Evolutionary conservation across 2,797 vertebrate species (phyloP).

Genomic region (Tauraco hartlaubi): DNA sequence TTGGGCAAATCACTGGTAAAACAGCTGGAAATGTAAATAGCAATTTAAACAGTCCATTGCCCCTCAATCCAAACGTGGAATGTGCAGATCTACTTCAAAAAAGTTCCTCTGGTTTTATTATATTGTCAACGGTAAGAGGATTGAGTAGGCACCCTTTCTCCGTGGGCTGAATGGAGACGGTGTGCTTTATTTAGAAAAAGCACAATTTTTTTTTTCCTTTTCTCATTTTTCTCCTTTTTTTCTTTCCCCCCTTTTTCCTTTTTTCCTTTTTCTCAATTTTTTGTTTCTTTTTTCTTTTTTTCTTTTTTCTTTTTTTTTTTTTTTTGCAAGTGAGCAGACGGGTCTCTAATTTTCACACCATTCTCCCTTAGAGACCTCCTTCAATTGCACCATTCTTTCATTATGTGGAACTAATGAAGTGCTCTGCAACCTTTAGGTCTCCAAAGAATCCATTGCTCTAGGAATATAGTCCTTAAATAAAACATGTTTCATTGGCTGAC

Average conservation of each 20-base stretch:
- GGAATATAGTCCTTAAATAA: constrained; percentile 80
- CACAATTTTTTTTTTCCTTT: constrained; percentile 19
- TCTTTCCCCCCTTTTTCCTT: background rate
- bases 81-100: constrained; percentile 75
- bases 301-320: background rate
- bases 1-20: constrained; percentile 85
- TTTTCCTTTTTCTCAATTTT: background rate
- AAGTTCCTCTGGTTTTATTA: constrained; percentile 77
- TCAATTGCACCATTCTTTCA: constrained; percentile 81
- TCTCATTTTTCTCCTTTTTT: background rate
- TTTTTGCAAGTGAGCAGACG: constrained; percentile 72
- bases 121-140: constrained; percentile 79
- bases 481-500: constrained; percentile 84
- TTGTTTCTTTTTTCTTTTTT: background rate
- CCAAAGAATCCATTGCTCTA: constrained; percentile 74
- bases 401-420: constrained; percentile 85
- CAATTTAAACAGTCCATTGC: constrained; percentile 83
- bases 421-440: constrained; percentile 75
- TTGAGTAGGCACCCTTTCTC: constrained; percentile 72
- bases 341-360: constrained; percentile 79
- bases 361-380: constrained; percentile 78
- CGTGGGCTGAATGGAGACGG: constrained; percentile 66
- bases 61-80: constrained; percentile 75
- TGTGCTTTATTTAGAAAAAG: constrained; percentile 76
- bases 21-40: constrained; percentile 87